These are phyloP conservation scores for Microplitis mediator DNA, from an alignment of 1,140 invertebrate genomes.

Conservation along the genomic window DNA sequence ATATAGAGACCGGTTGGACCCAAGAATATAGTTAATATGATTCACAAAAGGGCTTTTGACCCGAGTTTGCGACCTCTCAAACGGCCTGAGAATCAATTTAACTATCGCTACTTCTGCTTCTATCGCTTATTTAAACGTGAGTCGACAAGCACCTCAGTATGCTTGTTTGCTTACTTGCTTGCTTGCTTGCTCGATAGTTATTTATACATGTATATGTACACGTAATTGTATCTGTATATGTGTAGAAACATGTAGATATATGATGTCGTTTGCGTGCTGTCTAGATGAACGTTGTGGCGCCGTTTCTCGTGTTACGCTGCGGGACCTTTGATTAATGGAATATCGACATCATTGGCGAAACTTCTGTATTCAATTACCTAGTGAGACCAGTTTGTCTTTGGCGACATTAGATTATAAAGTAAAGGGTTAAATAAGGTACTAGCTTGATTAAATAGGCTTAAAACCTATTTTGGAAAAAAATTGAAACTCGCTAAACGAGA, in stretches of 20 bases:
- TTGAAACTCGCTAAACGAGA: no score
- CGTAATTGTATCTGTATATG: not conserved
- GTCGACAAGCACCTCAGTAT: not conserved
- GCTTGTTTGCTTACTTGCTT: no score
- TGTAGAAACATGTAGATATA: not conserved
- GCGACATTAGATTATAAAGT: not conserved
- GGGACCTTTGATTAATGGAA: not conserved
- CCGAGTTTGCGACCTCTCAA: conserved; percentile 44
- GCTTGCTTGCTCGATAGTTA: no score
- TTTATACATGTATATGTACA: not conserved
- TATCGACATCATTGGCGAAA: not conserved
- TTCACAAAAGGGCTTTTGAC: conserved; percentile 46
- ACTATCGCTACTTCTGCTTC: conserved; percentile 22
- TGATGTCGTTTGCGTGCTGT: not conserved
- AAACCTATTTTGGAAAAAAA: no score
- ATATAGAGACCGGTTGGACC: not conserved
- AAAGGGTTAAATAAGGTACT: not conserved
- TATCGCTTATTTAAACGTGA: not conserved
- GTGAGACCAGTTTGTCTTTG: not conserved
- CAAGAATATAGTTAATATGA: conserved; percentile 46
- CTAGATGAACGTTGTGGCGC: not conserved
- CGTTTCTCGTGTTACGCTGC: not conserved
- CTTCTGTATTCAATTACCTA: not conserved
- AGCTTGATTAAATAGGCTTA: no score
- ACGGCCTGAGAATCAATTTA: conserved; percentile 56